phyloP scores from a whole-genome alignment of 1,140 invertebrate genomes.

The Bombus pascuorum region DNA sequence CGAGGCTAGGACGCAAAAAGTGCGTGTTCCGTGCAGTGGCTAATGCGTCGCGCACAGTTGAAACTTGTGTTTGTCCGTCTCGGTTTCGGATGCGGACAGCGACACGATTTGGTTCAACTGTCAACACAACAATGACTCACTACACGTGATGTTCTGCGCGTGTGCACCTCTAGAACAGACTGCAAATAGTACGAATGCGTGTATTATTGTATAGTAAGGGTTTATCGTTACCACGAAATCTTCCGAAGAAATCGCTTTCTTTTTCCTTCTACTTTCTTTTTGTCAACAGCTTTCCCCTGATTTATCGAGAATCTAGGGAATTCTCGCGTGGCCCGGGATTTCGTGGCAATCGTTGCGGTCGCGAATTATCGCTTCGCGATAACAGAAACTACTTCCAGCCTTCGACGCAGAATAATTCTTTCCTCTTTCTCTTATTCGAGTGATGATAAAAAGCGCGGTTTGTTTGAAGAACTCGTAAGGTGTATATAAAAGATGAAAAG shows the following conservation, averaged over 20 bases:
- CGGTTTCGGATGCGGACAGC: neutral
- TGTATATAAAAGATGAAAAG: neutral
- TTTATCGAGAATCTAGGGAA: neutral
- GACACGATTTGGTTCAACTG: conserved; percentile 51
- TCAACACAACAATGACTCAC: conserved; percentile 69
- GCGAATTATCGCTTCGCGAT: neutral
- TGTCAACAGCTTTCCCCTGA: neutral
- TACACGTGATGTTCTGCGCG: conserved; percentile 49
- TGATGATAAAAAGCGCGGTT: neutral
- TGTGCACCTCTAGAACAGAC: conserved; percentile 46
- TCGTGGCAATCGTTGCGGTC: conserved; percentile 13
- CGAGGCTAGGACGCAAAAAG: conserved; percentile 14
- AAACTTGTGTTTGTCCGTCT: neutral
- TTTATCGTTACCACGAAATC: conserved; percentile 6
- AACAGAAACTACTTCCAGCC: neutral
- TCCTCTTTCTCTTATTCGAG: neutral
- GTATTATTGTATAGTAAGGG: neutral
- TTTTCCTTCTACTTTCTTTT: neutral
- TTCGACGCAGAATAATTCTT: neutral
- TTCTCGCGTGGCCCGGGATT: neutral
- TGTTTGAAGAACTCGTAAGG: neutral
- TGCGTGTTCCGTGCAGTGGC: neutral
- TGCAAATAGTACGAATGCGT: neutral
- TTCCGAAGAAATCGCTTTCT: conserved; percentile 4
- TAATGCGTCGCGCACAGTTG: neutral